Evolutionary conservation across 2,797 vertebrate species (phyloP).

Genomic region (Sparus aurata): DNA sequence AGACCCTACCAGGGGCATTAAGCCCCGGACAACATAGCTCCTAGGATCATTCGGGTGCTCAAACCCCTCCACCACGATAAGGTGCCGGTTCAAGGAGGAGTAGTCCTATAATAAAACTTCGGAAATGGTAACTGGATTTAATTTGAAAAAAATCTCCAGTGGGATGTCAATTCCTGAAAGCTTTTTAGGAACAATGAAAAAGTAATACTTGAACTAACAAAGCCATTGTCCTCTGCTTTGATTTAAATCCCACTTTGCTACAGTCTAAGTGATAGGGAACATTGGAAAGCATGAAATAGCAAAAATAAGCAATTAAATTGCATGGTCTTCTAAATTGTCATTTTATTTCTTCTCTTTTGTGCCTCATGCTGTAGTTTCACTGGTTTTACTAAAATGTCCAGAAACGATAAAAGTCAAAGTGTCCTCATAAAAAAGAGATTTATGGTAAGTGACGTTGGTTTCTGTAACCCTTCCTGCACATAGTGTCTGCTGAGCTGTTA

Average conservation of each 20-base stretch:
- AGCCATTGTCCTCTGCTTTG: background rate
- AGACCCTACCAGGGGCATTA: too few species aligned
- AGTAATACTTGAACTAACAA: background rate
- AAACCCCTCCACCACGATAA: too few species aligned
- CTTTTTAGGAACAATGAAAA: background rate
- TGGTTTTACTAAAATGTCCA: background rate
- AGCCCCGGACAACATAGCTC: too few species aligned
- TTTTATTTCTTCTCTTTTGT: background rate
- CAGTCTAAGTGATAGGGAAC: background rate
- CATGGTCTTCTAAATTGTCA: background rate
- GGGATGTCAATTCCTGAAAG: background rate
- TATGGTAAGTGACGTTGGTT: background rate
- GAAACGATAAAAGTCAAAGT: background rate
- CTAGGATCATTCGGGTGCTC: too few species aligned
- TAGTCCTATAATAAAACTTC: background rate
- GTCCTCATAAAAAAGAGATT: background rate
- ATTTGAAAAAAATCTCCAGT: background rate
- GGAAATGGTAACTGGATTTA: background rate
- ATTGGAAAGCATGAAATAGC: background rate
- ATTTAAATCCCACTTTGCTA: background rate
- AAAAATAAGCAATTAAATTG: background rate
- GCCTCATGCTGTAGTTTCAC: background rate
- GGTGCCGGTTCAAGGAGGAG: too few species aligned
- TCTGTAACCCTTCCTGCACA: constrained; percentile 7
- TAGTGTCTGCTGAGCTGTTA: constrained; percentile 8